Conservation (phyloP, 2,888 invertebrate species). For the Leucozona laternaria region DNA sequence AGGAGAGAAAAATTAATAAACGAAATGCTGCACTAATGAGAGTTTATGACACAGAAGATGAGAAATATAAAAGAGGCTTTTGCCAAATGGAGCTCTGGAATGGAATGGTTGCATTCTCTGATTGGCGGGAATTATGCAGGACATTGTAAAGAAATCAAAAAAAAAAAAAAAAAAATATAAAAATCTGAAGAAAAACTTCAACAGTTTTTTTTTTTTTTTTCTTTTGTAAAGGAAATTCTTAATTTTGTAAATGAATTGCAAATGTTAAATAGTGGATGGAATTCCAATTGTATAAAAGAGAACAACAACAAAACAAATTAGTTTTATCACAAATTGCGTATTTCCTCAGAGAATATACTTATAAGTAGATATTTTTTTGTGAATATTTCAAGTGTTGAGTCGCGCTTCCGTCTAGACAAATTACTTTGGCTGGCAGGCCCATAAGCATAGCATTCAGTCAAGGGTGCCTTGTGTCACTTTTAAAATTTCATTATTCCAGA, state of each 20-base stretch:
- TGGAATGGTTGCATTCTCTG: conserved; percentile 39
- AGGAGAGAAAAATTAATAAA: conserved; percentile 72
- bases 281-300: conserved; percentile 21
- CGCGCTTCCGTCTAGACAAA: conserved; percentile 20
- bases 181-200: background rate
- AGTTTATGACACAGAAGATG: conserved; percentile 73
- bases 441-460: background rate
- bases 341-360: conserved; percentile 13
- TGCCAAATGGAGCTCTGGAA: background rate
- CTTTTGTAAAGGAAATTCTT: conserved; percentile 15
- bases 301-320: background rate
- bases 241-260: conserved; percentile 46
- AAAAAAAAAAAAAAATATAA: background rate
- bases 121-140: conserved; percentile 48
- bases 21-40: conserved; percentile 76
- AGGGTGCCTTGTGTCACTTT: background rate
- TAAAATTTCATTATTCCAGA: background rate
- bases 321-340: conserved; percentile 1
- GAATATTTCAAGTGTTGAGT: background rate
- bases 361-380: background rate
- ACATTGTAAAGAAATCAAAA: background rate
- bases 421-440: too few species aligned
- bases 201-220: background rate
- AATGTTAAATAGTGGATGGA: conserved; percentile 5
- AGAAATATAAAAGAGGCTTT: conserved; percentile 30